A percentile compares a stretch with the other conserved stretches of the same genome.
Evolutionary conservation across 2,888 invertebrate species (phyloP).

Genomic region (Yponomeuta plumbellus): DNA sequence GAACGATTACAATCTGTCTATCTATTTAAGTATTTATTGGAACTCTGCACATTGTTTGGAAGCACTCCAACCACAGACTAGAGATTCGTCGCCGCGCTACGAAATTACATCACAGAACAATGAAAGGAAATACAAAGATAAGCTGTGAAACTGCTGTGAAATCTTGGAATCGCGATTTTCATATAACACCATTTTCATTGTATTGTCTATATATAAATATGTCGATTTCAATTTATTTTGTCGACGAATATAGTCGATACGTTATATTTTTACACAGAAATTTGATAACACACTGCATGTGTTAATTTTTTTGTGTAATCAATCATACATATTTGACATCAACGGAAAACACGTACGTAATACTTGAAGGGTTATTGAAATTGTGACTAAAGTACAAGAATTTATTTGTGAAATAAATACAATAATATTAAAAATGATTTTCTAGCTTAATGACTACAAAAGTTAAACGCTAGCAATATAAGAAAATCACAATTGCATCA

Average conservation of each 20-base stretch:
- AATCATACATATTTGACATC: background rate
- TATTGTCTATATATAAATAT: too few relatives aligned
- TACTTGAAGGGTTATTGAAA: conserved; percentile 26
- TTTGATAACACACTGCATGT: too few relatives aligned
- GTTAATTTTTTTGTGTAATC: background rate
- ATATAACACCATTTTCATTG: conserved; percentile 12
- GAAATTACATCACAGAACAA: background rate
- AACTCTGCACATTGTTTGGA: conserved; percentile 41
- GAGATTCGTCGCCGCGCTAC: background rate
- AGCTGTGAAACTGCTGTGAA: background rate
- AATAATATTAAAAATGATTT: conserved; percentile 40
- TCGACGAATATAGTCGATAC: background rate
- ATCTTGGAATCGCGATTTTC: background rate
- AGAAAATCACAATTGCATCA: conserved; percentile 65
- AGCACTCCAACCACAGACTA: conserved; percentile 30
- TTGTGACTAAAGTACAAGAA: conserved; percentile 55
- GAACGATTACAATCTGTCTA: background rate
- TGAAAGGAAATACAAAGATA: background rate
- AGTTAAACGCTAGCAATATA: conserved; percentile 67
- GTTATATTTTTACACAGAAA: background rate
- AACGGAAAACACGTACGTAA: conserved; percentile 14
- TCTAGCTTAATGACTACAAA: conserved; percentile 69
- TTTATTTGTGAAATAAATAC: conserved; percentile 52
- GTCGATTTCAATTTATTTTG: background rate
- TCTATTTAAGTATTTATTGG: conserved; percentile 31